phyloP scores from a whole-genome alignment of 1,140 invertebrate species.

The Achatina immaculata region DNA sequence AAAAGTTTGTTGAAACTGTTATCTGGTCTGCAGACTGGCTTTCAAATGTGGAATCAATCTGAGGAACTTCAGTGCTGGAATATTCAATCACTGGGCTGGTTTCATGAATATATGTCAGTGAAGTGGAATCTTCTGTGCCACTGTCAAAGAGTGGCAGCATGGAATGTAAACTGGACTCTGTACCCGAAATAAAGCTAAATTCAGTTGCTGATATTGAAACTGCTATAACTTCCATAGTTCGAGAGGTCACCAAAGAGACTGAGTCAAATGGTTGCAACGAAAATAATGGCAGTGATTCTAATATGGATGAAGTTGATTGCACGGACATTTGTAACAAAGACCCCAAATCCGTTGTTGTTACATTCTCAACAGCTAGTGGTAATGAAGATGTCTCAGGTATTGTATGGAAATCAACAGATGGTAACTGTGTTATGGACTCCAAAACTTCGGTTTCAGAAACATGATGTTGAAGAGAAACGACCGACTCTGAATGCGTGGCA shows the following conservation, averaged over 20 bases:
- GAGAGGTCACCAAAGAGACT: neutral
- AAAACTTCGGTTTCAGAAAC: neutral
- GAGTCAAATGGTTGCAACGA: neutral
- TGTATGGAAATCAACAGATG: neutral
- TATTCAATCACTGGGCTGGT: neutral
- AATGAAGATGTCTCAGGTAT: neutral
- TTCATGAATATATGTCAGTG: neutral
- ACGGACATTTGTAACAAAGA: neutral
- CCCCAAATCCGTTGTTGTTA: neutral
- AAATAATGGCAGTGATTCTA: neutral
- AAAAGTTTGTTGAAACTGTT: neutral
- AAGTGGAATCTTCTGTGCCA: neutral
- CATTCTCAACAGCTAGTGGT: neutral
- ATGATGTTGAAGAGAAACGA: neutral
- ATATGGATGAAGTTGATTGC: neutral
- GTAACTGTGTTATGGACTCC: too few species aligned
- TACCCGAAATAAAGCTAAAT: neutral
- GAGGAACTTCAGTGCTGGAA: neutral
- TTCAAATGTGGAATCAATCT: neutral
- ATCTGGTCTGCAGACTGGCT: neutral
- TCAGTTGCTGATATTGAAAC: neutral
- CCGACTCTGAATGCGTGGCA: neutral
- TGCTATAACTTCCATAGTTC: neutral
- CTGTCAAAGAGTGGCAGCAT: neutral
- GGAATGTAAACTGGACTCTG: neutral